Conservation (phyloP, 2,113 vertebrate species). For the Sebastes fasciatus region DNA sequence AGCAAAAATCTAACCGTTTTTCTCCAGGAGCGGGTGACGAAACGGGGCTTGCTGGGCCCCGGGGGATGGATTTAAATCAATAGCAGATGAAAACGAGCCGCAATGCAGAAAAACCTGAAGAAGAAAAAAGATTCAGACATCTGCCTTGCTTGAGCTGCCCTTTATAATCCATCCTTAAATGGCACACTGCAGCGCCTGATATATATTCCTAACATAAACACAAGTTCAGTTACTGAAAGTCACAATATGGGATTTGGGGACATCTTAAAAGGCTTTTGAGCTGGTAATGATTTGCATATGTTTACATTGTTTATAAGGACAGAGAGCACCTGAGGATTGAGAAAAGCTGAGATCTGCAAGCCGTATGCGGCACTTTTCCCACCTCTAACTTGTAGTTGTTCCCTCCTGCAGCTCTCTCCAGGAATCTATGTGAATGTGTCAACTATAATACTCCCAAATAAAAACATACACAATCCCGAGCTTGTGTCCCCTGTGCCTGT, state of each 20-base stretch:
- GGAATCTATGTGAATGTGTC: conserved; percentile 49
- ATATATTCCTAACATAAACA: conserved; percentile 63
- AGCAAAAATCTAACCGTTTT: conserved; percentile 69
- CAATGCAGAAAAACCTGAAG: conserved; percentile 68
- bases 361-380: conserved; percentile 12
- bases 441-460: conserved; percentile 43
- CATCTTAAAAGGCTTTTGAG: conserved; percentile 38
- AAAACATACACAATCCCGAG: conserved; percentile 34
- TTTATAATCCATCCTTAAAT: conserved; percentile 66
- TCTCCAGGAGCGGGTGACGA: conserved; percentile 61
- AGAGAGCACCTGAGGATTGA: conserved; percentile 48
- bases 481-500: conserved; percentile 53
- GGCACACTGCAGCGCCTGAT: conserved; percentile 37
- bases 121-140: conserved; percentile 59
- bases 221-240: conserved; percentile 41
- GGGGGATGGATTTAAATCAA: conserved; percentile 77
- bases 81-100: conserved; percentile 81
- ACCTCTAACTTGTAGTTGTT: conserved; percentile 21
- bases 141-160: conserved; percentile 58
- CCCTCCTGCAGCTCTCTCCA: conserved; percentile 27
- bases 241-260: conserved; percentile 50
- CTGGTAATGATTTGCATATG: conserved; percentile 39
- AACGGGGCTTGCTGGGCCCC: conserved; percentile 50
- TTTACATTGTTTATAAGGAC: conserved; percentile 22
- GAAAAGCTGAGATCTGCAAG: conserved; percentile 19